phyloP scores from a whole-genome alignment of 2,888 invertebrate species.

The Idaea biselata region DNA sequence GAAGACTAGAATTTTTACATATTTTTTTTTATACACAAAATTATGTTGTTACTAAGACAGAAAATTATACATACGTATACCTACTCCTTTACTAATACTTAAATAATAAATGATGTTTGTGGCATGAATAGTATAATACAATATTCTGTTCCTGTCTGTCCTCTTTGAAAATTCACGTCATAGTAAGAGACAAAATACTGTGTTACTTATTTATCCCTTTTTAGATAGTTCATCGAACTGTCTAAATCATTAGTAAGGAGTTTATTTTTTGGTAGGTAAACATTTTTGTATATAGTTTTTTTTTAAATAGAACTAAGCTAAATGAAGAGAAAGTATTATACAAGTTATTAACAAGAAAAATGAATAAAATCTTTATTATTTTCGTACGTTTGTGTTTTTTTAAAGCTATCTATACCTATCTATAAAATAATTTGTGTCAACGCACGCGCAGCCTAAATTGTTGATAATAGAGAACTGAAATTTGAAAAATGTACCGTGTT shows the following conservation, averaged over 20 bases:
- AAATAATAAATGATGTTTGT: too few species aligned
- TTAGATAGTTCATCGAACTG: too few species aligned
- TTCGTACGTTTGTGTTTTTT: background rate
- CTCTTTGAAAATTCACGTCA: too few species aligned
- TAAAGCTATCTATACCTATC: too few species aligned
- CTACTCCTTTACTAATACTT: background rate
- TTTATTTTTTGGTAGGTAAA: slow-evolving; percentile 16
- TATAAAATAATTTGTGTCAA: too few species aligned
- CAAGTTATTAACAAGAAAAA: slow-evolving; percentile 27
- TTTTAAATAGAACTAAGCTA: slow-evolving; percentile 37
- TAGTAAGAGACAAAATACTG: too few species aligned
- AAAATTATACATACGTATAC: background rate
- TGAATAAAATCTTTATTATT: background rate
- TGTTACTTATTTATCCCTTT: too few species aligned
- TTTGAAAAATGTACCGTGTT: too few species aligned
- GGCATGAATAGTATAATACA: too few species aligned
- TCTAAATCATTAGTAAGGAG: background rate
- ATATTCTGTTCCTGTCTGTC: too few species aligned
- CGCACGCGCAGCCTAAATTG: too few species aligned
- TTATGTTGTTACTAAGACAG: background rate
- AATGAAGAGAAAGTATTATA: slow-evolving; percentile 39
- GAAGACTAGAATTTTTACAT: background rate
- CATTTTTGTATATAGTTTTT: slow-evolving; percentile 26
- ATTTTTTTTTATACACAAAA: background rate
- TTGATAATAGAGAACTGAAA: too few species aligned